Evolutionary conservation across 2,888 invertebrate species (phyloP).

Genomic region (Acronicta aceris): DNA sequence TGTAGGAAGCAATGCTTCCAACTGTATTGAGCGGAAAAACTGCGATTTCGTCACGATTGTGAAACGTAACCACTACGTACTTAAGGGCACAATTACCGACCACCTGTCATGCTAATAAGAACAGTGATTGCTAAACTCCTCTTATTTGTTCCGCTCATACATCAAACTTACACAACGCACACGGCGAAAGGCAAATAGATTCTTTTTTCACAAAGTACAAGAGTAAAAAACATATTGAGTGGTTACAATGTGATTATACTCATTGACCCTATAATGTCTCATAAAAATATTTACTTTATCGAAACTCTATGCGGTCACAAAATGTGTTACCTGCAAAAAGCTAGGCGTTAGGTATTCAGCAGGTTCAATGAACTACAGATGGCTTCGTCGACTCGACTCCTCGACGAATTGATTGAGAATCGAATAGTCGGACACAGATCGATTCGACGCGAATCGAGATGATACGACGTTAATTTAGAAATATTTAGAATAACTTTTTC

Average conservation of each 20-base stretch:
- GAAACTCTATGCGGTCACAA: conserved; percentile 41
- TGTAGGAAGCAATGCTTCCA: too few relatives aligned
- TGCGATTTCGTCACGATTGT: neutral
- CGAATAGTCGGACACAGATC: conserved; percentile 75
- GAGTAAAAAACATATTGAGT: conserved; percentile 26
- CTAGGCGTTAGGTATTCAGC: conserved; percentile 53
- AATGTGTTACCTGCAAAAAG: conserved; percentile 42
- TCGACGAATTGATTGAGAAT: conserved; percentile 82
- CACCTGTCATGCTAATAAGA: conserved; percentile 14
- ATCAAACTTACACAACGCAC: conserved; percentile 4
- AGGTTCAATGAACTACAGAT: conserved; percentile 60
- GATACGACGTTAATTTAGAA: conserved; percentile 59
- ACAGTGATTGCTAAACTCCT: neutral
- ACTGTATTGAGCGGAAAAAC: too few relatives aligned
- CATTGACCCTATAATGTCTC: conserved; percentile 38
- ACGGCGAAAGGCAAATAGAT: neutral
- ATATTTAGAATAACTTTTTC: conserved; percentile 58
- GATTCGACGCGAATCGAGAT: conserved; percentile 68
- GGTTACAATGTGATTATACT: conserved; percentile 34
- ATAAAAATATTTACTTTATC: conserved; percentile 50
- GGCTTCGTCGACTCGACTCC: conserved; percentile 58
- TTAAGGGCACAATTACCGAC: neutral
- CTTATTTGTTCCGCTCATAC: conserved; percentile 1
- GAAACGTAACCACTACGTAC: neutral
- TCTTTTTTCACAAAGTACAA: neutral